These are phyloP conservation scores for Pollenia angustigena DNA, from an alignment of 2,888 invertebrate species.

Conservation along the genomic window DNA sequence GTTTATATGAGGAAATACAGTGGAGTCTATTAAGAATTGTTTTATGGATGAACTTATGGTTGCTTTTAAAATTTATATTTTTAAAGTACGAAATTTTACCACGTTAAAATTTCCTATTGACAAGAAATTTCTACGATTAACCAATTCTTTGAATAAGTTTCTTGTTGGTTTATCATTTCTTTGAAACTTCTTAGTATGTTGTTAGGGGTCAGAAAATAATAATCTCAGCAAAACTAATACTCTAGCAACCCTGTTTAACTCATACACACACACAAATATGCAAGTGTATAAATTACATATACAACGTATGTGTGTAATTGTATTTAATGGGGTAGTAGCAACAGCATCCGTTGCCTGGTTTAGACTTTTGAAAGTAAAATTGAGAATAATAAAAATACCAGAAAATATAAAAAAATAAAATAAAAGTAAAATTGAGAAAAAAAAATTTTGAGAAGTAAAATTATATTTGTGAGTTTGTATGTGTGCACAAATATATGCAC, in stretches of 20 bases:
- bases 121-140: no score
- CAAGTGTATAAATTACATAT: no score
- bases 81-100: no score
- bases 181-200: neutral
- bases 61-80: no score
- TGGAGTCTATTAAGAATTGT: no score
- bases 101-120: no score
- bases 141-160: no score
- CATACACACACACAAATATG: neutral
- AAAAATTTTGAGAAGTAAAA: conserved; percentile 21
- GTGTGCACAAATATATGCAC: neutral
- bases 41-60: no score
- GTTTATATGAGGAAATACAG: no score
- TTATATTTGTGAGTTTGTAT: neutral
- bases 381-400: conserved; percentile 12
- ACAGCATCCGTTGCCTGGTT: conserved; percentile 44
- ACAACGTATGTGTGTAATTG: neutral
- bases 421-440: conserved; percentile 16
- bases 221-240: neutral
- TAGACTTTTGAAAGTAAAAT: conserved; percentile 42
- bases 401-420: conserved; percentile 17
- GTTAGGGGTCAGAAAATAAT: conserved; percentile 4
- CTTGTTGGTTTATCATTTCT: neutral
- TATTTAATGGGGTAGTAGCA: conserved; percentile 30
- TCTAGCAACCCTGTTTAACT: conserved; percentile 16